phyloP scores from a whole-genome alignment of 2,797 vertebrate genomes.

The Ctenopoma multispine region DNA sequence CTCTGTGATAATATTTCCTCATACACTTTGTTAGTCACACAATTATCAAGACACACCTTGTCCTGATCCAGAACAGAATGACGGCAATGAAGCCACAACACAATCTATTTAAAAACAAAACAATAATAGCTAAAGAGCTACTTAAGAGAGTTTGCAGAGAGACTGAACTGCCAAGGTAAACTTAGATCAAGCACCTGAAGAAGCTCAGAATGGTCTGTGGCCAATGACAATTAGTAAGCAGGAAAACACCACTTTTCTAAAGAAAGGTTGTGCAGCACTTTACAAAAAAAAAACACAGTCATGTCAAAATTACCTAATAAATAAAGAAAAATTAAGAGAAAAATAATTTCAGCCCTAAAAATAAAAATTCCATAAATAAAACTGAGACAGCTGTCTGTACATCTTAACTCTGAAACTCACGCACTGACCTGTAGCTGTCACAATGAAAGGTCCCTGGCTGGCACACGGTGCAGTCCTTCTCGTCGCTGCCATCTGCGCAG shows the following conservation, averaged over 20 bases:
- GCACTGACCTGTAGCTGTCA: slow-evolving; percentile 85
- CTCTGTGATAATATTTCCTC: not conserved
- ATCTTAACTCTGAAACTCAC: not conserved
- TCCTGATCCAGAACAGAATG: not conserved
- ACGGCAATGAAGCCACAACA: slow-evolving; percentile 9
- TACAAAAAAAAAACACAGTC: no score
- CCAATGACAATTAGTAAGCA: no score
- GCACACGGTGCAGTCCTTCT: slow-evolving; percentile 89
- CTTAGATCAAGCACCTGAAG: no score
- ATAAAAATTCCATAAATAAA: no score
- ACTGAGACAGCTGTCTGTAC: no score
- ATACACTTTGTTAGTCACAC: slow-evolving; percentile 35
- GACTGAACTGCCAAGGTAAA: not conserved
- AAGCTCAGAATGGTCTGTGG: no score
- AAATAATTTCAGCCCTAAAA: no score
- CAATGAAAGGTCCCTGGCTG: slow-evolving; percentile 93
- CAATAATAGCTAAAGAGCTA: not conserved
- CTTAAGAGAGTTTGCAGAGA: not conserved
- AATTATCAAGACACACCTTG: slow-evolving; percentile 6
- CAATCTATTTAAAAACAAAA: not conserved
- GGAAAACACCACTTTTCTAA: no score
- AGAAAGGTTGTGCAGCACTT: no score
- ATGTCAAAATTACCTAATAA: no score
- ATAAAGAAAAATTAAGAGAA: no score
- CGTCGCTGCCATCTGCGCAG: slow-evolving; percentile 90